A percentile compares a stretch with the other conserved stretches of the same genome.
Conservation (phyloP, 2,797 vertebrate genomes). For the Brachyrhaphis roseni region DNA sequence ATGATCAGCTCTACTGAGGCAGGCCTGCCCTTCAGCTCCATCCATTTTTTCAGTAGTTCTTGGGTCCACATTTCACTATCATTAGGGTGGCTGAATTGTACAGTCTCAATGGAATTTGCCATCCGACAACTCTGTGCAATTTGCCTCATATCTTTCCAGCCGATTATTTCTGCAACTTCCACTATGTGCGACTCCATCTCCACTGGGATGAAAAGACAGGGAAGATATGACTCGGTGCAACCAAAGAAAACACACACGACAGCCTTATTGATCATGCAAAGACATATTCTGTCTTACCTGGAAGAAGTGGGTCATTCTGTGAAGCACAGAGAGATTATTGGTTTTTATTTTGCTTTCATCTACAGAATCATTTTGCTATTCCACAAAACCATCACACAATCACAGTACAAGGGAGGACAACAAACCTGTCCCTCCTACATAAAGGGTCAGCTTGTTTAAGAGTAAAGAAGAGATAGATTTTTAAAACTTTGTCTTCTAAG, state of each 20-base stretch:
- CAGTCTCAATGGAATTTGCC: accelerated
- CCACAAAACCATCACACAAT: constrained; percentile 6
- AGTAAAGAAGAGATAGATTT: constrained; percentile 27
- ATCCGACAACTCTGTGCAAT: constrained; percentile 27
- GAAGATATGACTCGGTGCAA: neutral
- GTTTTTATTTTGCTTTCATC: neutral
- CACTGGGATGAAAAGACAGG: neutral
- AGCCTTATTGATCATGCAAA: neutral
- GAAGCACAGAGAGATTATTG: constrained; percentile 23
- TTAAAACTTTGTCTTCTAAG: constrained; percentile 7
- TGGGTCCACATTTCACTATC: constrained; percentile 19
- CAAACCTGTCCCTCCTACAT: constrained; percentile 52
- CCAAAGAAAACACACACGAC: neutral
- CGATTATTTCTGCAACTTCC: constrained; percentile 33
- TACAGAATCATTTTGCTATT: neutral
- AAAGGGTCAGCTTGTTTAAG: constrained; percentile 39
- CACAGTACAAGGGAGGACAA: constrained; percentile 16
- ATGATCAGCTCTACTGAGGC: constrained; percentile 16
- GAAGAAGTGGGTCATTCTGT: constrained; percentile 4
- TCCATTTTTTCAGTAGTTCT: constrained; percentile 29
- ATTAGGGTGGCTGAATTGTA: accelerated
- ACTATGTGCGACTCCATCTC: constrained; percentile 26
- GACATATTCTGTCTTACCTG: constrained; percentile 43
- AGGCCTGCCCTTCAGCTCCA: neutral
- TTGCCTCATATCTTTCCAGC: constrained; percentile 38